These are phyloP conservation scores for Poeciliopsis prolifica DNA, from an alignment of 2,113 vertebrate species.

Conservation along the genomic window DNA sequence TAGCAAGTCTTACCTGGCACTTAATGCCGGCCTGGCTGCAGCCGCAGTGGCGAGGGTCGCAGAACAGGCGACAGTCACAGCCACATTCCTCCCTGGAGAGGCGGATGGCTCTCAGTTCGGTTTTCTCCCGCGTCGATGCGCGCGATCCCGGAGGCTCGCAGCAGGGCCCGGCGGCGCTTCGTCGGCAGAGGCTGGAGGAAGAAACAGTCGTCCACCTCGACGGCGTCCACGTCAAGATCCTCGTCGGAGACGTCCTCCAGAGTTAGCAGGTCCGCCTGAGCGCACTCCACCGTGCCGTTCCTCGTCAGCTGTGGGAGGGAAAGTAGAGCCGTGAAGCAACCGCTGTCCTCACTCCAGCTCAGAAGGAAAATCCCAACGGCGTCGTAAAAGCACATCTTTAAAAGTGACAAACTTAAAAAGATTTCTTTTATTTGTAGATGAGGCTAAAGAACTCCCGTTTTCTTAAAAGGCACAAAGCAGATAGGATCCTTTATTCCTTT, in stretches of 20 bases:
- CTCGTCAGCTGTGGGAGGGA: constrained; percentile 86
- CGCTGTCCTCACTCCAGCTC: background rate
- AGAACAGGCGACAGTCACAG: constrained; percentile 95
- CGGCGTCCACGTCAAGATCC: constrained; percentile 91
- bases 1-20: constrained; percentile 85
- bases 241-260: constrained; percentile 95
- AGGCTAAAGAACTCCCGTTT: too few relatives aligned
- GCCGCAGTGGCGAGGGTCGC: constrained; percentile 92
- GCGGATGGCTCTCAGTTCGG: constrained; percentile 92
- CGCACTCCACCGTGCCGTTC: constrained; percentile 91
- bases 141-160: constrained; percentile 91
- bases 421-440: too few relatives aligned
- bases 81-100: constrained; percentile 95
- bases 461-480: too few relatives aligned
- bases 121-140: constrained; percentile 95
- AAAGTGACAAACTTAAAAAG: too few relatives aligned
- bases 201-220: constrained; percentile 97
- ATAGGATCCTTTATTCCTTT: too few relatives aligned
- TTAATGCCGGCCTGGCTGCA: constrained; percentile 98
- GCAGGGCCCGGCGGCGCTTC: constrained; percentile 90
- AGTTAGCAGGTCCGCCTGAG: constrained; percentile 90
- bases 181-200: constrained; percentile 97
- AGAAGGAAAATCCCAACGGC: too few relatives aligned
- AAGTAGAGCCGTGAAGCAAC: constrained; percentile 1
- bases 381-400: too few relatives aligned